These are phyloP conservation scores for Todiramphus chloris DNA, from an alignment of 2,113 vertebrate genomes.

Conservation along the genomic window DNA sequence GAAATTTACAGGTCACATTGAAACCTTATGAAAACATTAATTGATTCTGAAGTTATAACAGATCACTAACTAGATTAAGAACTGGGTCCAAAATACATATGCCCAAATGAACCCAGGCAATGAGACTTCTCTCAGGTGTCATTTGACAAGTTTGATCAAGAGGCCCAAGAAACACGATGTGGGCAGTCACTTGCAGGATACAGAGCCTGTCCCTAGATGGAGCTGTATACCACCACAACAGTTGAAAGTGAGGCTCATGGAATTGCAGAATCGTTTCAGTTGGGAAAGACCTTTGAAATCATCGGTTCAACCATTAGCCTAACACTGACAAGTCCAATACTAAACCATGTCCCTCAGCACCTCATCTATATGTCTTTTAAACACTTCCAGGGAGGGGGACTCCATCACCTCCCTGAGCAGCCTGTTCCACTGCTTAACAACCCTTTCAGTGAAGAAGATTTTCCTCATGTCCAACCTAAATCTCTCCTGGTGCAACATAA, in stretches of 20 bases:
- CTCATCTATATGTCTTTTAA: no score
- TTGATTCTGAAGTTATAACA: background rate
- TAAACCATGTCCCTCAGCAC: no score
- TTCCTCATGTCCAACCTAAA: no score
- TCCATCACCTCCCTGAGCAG: no score
- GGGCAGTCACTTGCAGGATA: background rate
- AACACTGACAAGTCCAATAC: no score
- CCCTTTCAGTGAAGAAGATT: no score
- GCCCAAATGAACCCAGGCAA: background rate
- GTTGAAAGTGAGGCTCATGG: fast-evolving
- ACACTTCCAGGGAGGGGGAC: no score
- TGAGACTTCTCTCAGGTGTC: background rate
- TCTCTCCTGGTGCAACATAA: no score
- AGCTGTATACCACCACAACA: background rate
- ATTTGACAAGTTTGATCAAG: background rate
- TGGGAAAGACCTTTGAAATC: no score
- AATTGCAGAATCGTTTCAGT: no score
- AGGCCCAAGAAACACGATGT: background rate
- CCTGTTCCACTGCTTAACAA: no score
- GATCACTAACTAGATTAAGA: background rate
- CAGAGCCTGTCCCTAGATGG: background rate
- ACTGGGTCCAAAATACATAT: background rate
- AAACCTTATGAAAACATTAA: background rate
- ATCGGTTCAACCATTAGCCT: no score
- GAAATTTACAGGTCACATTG: background rate